Evolutionary conservation across 2,797 vertebrate species (phyloP).

Genomic region (Xiphorhynchus erythropygius): DNA sequence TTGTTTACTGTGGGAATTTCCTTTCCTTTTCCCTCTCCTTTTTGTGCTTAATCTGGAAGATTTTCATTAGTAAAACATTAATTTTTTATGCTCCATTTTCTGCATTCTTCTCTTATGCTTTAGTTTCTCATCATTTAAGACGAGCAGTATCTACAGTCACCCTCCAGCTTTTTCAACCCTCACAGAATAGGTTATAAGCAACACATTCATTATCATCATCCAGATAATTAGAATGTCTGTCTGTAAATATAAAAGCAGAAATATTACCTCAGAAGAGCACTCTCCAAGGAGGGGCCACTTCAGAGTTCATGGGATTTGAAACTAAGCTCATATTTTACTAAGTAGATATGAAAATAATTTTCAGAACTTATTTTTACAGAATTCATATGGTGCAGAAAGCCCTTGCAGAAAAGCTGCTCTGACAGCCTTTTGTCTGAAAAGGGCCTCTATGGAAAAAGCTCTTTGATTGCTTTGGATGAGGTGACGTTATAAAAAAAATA

Average conservation of each 20-base stretch:
- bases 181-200: constrained; percentile 58
- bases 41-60: constrained; percentile 35
- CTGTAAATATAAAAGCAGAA: constrained; percentile 60
- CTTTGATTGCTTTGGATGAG: not conserved
- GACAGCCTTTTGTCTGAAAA: constrained; percentile 21
- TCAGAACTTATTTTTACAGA: not conserved
- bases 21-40: not conserved
- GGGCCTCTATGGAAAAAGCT: not conserved
- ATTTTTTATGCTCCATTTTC: constrained; percentile 64
- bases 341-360: not conserved
- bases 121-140: constrained; percentile 42
- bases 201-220: constrained; percentile 58
- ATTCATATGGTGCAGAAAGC: not conserved
- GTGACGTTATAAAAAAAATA: not conserved
- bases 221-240: constrained; percentile 66
- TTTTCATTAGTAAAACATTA: constrained; percentile 61
- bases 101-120: constrained; percentile 48
- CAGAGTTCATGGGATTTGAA: constrained; percentile 28
- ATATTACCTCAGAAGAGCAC: constrained; percentile 38
- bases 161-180: constrained; percentile 60
- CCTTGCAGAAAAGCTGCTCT: not conserved
- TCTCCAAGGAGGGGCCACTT: not conserved
- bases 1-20: constrained; percentile 47
- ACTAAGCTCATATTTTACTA: constrained; percentile 14
- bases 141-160: constrained; percentile 35